phyloP scores from a whole-genome alignment of 2,113 vertebrate species.

The Spea bombifrons region DNA sequence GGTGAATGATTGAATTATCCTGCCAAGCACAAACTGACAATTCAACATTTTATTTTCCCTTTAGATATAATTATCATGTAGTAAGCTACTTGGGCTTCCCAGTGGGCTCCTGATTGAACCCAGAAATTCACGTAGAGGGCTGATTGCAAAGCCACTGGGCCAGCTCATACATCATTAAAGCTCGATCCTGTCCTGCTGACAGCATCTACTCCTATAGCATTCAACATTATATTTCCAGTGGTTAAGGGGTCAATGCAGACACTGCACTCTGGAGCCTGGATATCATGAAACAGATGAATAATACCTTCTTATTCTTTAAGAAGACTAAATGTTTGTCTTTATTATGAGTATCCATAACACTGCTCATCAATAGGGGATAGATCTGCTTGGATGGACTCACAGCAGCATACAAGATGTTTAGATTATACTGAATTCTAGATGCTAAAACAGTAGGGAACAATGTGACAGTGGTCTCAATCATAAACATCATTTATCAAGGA shows the following conservation, averaged over 20 bases:
- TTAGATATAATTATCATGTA: constrained; percentile 43
- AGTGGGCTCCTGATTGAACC: constrained; percentile 39
- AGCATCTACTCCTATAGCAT: background rate
- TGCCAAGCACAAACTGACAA: constrained; percentile 26
- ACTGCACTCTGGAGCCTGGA: background rate
- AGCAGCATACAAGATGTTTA: too few relatives aligned
- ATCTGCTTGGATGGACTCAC: too few relatives aligned
- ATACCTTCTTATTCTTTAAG: too few relatives aligned
- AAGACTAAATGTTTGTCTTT: too few relatives aligned
- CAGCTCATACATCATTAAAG: constrained; percentile 38
- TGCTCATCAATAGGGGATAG: too few relatives aligned
- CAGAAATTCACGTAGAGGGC: constrained; percentile 29
- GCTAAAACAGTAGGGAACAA: too few relatives aligned
- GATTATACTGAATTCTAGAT: too few relatives aligned
- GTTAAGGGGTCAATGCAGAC: constrained; percentile 3
- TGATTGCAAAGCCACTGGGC: constrained; percentile 42
- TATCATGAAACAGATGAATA: background rate
- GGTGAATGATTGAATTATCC: constrained; percentile 34
- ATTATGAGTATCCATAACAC: too few relatives aligned
- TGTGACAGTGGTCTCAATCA: too few relatives aligned
- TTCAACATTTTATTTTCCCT: constrained; percentile 44
- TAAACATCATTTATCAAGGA: too few relatives aligned
- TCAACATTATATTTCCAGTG: constrained; percentile 2
- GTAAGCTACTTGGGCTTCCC: constrained; percentile 28
- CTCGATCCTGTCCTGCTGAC: constrained; percentile 16